Evolutionary conservation across 2,888 invertebrate genomes (phyloP).

Genomic region (Tortrix viridana): DNA sequence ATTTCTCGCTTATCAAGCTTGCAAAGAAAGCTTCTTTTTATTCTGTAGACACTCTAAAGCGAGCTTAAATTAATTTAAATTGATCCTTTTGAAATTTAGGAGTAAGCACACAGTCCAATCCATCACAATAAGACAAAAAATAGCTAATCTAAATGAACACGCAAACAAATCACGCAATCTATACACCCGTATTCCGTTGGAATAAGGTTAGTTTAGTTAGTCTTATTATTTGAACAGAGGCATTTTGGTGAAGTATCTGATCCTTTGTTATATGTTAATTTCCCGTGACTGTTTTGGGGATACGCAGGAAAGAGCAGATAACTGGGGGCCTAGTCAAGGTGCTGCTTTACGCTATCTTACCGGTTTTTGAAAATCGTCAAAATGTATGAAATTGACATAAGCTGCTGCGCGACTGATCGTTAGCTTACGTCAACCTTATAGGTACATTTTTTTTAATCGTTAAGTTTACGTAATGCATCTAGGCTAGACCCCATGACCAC

Average conservation of each 20-base stretch:
- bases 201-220: slow-evolving; percentile 1
- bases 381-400: too few species aligned
- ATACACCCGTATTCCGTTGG: not conserved
- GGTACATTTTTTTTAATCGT: too few species aligned
- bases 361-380: too few species aligned
- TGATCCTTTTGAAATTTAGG: not conserved
- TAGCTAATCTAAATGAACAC: not conserved
- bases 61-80: not conserved
- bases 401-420: too few species aligned
- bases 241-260: not conserved
- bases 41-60: not conserved
- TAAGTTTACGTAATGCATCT: too few species aligned
- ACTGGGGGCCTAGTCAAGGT: too few species aligned
- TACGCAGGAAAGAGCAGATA: too few species aligned
- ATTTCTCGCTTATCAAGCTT: not conserved
- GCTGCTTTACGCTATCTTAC: too few species aligned
- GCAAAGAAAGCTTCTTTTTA: not conserved
- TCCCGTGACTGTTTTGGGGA: slow-evolving; percentile 2
- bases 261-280: slow-evolving; percentile 12
- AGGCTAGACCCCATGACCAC: too few species aligned
- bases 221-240: slow-evolving; percentile 6
- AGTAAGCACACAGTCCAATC: not conserved
- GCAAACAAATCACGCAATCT: not conserved
- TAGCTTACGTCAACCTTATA: too few species aligned
- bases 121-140: not conserved